These are phyloP conservation scores for Pelochelys cantorii DNA, from an alignment of 2,797 vertebrate genomes.

Conservation along the genomic window DNA sequence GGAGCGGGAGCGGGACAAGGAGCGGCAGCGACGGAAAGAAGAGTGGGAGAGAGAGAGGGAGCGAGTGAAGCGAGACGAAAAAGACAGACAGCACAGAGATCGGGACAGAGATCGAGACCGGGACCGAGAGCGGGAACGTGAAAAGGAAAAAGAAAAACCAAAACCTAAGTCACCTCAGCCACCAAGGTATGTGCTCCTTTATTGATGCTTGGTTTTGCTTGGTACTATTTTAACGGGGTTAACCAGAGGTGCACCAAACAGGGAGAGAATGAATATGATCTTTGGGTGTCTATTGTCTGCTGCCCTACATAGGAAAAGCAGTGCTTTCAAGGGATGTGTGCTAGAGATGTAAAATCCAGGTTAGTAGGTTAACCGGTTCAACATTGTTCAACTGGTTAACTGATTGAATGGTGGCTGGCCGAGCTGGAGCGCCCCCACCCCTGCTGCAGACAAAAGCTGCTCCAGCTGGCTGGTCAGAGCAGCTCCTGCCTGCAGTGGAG, in stretches of 20 bases:
- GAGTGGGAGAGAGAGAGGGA: slow-evolving; percentile 88
- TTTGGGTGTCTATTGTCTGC: accelerated
- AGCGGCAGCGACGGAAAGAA: slow-evolving; percentile 90
- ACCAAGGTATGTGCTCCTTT: slow-evolving; percentile 82
- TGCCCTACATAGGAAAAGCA: accelerated
- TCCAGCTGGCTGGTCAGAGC: too few species aligned
- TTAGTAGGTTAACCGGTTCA: too few species aligned
- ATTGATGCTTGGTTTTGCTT: not conserved
- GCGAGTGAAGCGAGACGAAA: slow-evolving; percentile 87
- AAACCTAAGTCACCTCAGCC: slow-evolving; percentile 91
- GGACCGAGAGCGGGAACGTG: slow-evolving; percentile 90
- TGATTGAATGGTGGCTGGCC: too few species aligned
- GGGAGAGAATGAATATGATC: accelerated
- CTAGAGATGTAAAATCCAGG: too few species aligned
- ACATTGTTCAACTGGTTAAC: too few species aligned
- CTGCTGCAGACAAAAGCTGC: too few species aligned
- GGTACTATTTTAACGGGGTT: not conserved
- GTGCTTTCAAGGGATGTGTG: accelerated
- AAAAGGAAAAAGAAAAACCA: slow-evolving; percentile 89
- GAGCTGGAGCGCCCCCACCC: too few species aligned
- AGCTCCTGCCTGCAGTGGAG: too few species aligned
- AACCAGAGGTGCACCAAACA: accelerated
- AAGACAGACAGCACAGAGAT: slow-evolving; percentile 90
- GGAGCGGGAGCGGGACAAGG: slow-evolving; percentile 90
- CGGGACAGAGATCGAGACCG: slow-evolving; percentile 74